Evolutionary conservation across 2,888 invertebrate genomes (phyloP), one percentile per base, ranked within the genome.

Genomic region (Pyrocoelia pectoralis): DNA sequence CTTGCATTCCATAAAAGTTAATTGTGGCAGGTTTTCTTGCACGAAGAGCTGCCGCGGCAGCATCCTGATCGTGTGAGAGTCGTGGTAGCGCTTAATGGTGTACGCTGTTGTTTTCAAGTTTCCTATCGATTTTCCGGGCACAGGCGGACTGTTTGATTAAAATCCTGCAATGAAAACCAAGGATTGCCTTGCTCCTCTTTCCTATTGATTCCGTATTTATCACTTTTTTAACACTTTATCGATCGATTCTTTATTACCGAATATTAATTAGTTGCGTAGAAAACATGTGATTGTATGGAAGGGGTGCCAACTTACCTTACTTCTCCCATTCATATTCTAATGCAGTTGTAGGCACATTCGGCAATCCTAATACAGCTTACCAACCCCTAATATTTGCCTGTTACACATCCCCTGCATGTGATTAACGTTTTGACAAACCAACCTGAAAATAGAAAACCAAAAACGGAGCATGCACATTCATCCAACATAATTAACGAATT

Each of bases 231-330:
- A 40, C 49, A 18, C 17, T 50, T 33, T 14, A 48, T 50, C 33
- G 29, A 29, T n/a, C 17, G 17, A 40, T 17, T 54, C 54, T 13
- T 17, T 40, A 18, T 12, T 19, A 19, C 14, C 19, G 14, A 43
- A 41, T 54, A 24, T 19, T 19, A 13, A 53, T 53, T 59, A 33
- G 56, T 41, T 68, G 63, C 61, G 63, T 68, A 66, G 63, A 61
- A 56, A 70, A 63, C 70, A 68, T 68, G 67, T 70, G 68, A 68
- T 67, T 64, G 67, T 66, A 68, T 67, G 70, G 70, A 67, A 52
- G 49, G 63, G 41, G 56, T 57, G 46, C 59, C 49, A 66, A 68
- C 66, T 68, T 68, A 68, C 65, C 64, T 55, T 54, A 61, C 56
- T 64, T 56, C 65, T 66, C 61, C 66, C 66, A 66, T 69, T 69